Percentiles rank a stretch among this genome's conserved stretches.
These are phyloP conservation scores for Stichopus horrens DNA, from an alignment of 53 echinoderm and acorn worm genomes.

Conservation along the genomic window DNA sequence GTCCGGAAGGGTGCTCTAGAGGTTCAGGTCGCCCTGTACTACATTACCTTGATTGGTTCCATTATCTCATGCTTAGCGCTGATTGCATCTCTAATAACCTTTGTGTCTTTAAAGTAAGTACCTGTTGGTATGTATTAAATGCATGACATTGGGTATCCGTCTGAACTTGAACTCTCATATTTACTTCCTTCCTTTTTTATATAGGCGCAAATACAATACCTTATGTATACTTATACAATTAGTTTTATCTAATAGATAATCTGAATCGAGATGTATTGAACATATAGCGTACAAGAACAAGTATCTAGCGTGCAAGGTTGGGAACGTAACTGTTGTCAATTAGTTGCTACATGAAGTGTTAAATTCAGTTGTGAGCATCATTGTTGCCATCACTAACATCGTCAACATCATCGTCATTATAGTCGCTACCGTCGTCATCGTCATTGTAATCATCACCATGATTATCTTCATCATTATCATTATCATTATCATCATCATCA, in stretches of 20 bases:
- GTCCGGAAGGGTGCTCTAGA: slow-evolving; percentile 6
- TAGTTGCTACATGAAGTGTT: too few species aligned
- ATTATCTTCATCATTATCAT: too few species aligned
- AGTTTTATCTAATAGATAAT: not conserved
- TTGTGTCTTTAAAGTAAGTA: slow-evolving; percentile 21
- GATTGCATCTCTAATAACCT: not conserved
- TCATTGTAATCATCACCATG: too few species aligned
- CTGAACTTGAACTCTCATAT: not conserved
- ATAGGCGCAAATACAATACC: not conserved
- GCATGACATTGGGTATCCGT: too few species aligned
- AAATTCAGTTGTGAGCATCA: too few species aligned
- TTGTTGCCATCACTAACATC: too few species aligned
- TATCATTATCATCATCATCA: too few species aligned
- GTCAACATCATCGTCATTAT: too few species aligned
- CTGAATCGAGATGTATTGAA: not conserved
- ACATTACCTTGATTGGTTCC: slow-evolving; percentile 15
- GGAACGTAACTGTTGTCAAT: too few species aligned
- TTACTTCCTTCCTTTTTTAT: not conserved
- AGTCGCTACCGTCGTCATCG: too few species aligned
- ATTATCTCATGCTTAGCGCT: not conserved
- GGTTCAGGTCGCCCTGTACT: not conserved
- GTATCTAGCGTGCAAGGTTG: too few species aligned
- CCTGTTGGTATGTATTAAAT: not conserved
- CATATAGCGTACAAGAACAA: too few species aligned
- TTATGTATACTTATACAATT: not conserved